Evolutionary conservation across 2,888 invertebrate genomes (phyloP), one percentile per base, ranked within the genome.

Genomic region (Metellina segmentata): DNA sequence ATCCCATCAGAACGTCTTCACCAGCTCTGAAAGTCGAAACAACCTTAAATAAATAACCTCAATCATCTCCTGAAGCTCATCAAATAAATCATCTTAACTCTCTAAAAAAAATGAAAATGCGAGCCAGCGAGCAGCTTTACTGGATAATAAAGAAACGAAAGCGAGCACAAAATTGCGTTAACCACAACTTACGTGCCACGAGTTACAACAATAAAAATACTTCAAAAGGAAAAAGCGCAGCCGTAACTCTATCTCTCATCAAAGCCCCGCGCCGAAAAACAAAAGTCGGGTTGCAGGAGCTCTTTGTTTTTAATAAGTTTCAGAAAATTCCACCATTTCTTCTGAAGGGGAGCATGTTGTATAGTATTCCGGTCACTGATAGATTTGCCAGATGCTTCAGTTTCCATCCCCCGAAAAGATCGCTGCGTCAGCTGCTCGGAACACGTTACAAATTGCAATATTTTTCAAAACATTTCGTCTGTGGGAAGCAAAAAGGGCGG

Each of bases 391-490:
- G 69, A 74, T 81, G 51, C 77, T 70, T 48, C 52, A 48, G 75
- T 89, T 89, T 20, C 19, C 53, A 71, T 61, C 19, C 20, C 70
- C 61, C 34, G 49, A 53, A 81, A 88, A 89, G 71, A 48, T 52
- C 77, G 49, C 51, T 19, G 48, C 77, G 77, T 70, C 89, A 89
- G 89, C 89, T 89, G 89, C 48, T 49, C 75, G n/a, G 51, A 83
- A 71, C 51, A 82, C 20, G 71, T 74, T 81, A 88, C 61, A 88
- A 81, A 88, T 74, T 20, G 81, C 81, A 74, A 81, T 88, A 81
- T 75, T 88, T 88, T 88, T 77, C 74, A 49, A 79, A 74, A 74
- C 81, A 81, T 88, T 86, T 86, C 78, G 70, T 70, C 82, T 82
- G 34, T 34, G 34, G 34, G 34, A 34, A 34, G 34, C 34, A 34